Evolutionary conservation across 1,140 invertebrate genomes (phyloP), one percentile per base, ranked within the genome.

Genomic region (Drosophila ogumai): DNA sequence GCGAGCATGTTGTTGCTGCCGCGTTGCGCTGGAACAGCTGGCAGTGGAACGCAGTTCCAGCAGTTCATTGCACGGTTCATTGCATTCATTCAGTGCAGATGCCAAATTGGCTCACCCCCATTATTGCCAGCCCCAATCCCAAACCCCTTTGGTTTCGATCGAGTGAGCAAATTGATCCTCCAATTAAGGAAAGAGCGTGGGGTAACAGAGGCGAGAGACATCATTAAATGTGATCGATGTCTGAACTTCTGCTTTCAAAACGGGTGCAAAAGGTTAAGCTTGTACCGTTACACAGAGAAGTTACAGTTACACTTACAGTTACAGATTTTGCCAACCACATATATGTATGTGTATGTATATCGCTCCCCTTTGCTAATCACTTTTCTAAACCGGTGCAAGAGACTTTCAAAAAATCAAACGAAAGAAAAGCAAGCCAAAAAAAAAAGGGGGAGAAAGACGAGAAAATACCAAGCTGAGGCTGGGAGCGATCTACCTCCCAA

Each of bases 371-470:
- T 25, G 55, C 75, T 74, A 87, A 86, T 87, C 74, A 82, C 66
- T 78, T 63, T 44, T 69, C 54, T 79, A 71, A 78, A 86, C 78
- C 80, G 74, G 82, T 76, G 78, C 82, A 86, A 54, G 4, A 81
- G 50, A 82, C 79, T 87, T 82, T 87, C 79, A 87, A 86, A 82
- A 78, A 64, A 38, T 38, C 52, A 75, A 75, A 73, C 10, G 9
- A 66, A 79, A 65, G 56, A 50, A 56, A 74, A 59, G 28, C 63
- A 34, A 52, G 32, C 19, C 12, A 46, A 15, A 38, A 36, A 36
- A 66, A 43, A 47, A 54, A 36, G 8, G 3, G 28, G 34, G 31
- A 58, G 57, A 63, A 44, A 74, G 47, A 71, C 43, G 46, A 74
- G 79, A 66, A 64, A 67, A 74, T 84, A 73, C 50, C 75, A 50